These are phyloP conservation scores for Nephrotoma guestfalica DNA, from an alignment of 2,888 invertebrate genomes.

Conservation along the genomic window DNA sequence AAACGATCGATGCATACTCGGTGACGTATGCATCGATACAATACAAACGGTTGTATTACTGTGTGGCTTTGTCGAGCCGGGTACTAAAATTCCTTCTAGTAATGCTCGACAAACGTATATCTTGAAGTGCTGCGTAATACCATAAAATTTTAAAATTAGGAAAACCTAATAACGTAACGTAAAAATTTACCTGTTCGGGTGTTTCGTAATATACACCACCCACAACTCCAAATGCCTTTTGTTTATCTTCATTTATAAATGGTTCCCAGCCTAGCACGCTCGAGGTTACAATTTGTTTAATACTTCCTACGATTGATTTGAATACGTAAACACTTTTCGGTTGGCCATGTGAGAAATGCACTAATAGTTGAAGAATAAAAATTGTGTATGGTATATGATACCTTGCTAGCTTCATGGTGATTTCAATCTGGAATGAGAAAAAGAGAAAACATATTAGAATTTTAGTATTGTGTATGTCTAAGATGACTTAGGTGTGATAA, in stretches of 20 bases:
- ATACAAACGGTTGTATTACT: conserved; percentile 49
- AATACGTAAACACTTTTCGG: conserved; percentile 1
- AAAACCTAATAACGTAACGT: not conserved
- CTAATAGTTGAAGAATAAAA: not conserved
- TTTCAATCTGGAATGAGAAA: not conserved
- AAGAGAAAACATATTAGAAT: not conserved
- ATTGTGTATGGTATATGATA: not conserved
- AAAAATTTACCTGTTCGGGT: conserved; percentile 17
- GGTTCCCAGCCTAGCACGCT: conserved; percentile 65
- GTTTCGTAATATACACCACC: conserved; percentile 38
- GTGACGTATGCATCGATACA: conserved; percentile 43
- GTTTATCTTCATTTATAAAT: conserved; percentile 31
- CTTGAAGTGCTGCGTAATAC: conserved; percentile 18
- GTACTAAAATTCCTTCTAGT: conserved; percentile 57
- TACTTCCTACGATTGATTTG: not conserved
- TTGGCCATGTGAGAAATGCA: not conserved
- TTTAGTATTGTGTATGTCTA: not conserved
- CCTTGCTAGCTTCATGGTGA: not conserved
- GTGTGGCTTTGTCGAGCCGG: conserved; percentile 39
- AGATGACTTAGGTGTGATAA: too few relatives aligned
- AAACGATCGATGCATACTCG: conserved; percentile 42
- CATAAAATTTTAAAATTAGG: not conserved
- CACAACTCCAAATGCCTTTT: conserved; percentile 49
- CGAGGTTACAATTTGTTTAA: conserved; percentile 59
- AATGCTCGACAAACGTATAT: conserved; percentile 62